Base-by-base conservation (phyloP, 1,140 invertebrate species). In the Amyelois transitella region DNA sequence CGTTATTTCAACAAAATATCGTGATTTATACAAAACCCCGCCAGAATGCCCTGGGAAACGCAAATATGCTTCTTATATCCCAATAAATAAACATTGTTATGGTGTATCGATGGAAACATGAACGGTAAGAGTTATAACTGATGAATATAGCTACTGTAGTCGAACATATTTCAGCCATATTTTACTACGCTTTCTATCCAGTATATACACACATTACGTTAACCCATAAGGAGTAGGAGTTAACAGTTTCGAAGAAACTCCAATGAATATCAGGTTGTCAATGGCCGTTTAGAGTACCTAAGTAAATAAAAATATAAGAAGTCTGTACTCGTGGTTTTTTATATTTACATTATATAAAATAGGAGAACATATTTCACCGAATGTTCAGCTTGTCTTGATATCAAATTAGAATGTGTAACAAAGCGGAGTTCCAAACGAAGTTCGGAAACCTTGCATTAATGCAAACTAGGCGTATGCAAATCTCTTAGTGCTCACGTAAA, bases 1-100 rank as follows among this genome's bases (percentile, higher is more conserved):
- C 72, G 72, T 82, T 81, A 85, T 85, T 85, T 82, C 72, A 77
- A 86, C 81, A 87, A 87, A 85, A 85, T 82, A 77, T 75, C 68
- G 72, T 87, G 78, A 85, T 85, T 85, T 85, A 84, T 85, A 74
- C 72, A 76, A 80, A 81, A 82, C 60, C 67, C 58, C 38, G 57
- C 18, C 43, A 4, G 48, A 18, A 51, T 25, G 38, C 58, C 51
- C 53, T 50, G 51, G 58, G 58, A 51, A 57, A 38, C 17, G 47
- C 57, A 63, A 67, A 66, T 61, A 60, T 64, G 58, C 69, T 55
- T 61, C 55, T 55, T 47, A 66, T 58, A 48, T 12, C 12, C 55
- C 57, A 56, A 65, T 62, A 60, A 57, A 65, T 60, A 58, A 53
- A 60, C 60, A 58, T 47, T 57, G 48, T 45, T 45, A 57, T 50